phyloP scores from a whole-genome alignment of 2,113 vertebrate species.

The Coregonus clupeaformis region DNA sequence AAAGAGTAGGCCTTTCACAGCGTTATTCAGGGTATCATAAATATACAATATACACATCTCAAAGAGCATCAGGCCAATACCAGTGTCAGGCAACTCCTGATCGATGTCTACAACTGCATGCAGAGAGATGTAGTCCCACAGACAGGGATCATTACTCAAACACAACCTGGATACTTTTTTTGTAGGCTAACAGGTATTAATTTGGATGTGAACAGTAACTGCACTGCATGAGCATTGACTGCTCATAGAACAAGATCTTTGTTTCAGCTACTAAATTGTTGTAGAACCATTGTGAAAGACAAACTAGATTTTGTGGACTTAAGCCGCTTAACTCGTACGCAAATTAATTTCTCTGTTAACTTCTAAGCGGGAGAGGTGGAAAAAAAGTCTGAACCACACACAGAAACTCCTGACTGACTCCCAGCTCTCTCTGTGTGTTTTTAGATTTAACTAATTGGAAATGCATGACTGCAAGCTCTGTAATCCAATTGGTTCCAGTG shows the following conservation, averaged over 20 bases:
- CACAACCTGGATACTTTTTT: background rate
- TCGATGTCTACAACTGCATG: background rate
- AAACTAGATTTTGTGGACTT: background rate
- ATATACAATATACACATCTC: too few relatives aligned
- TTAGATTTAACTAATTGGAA: constrained; percentile 46
- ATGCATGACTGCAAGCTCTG: constrained; percentile 43
- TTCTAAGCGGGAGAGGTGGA: background rate
- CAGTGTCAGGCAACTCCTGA: too few relatives aligned
- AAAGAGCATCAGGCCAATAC: too few relatives aligned
- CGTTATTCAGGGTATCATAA: too few relatives aligned
- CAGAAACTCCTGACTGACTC: background rate
- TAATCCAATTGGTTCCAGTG: constrained; percentile 34
- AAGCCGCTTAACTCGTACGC: too few relatives aligned
- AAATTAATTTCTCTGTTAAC: background rate
- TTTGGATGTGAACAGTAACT: background rate
- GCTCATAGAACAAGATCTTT: background rate
- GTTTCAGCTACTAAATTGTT: background rate
- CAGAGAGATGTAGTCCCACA: background rate
- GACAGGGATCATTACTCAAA: background rate
- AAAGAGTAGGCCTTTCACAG: too few relatives aligned
- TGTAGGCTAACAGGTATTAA: background rate
- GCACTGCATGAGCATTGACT: background rate
- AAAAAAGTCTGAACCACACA: background rate
- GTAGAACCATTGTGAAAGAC: background rate
- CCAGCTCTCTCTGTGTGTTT: constrained; percentile 24